Percentiles rank a stretch among this genome's conserved stretches.
Evolutionary conservation across 2,797 vertebrate species (phyloP).

Genomic region (Psittacula derbiana): DNA sequence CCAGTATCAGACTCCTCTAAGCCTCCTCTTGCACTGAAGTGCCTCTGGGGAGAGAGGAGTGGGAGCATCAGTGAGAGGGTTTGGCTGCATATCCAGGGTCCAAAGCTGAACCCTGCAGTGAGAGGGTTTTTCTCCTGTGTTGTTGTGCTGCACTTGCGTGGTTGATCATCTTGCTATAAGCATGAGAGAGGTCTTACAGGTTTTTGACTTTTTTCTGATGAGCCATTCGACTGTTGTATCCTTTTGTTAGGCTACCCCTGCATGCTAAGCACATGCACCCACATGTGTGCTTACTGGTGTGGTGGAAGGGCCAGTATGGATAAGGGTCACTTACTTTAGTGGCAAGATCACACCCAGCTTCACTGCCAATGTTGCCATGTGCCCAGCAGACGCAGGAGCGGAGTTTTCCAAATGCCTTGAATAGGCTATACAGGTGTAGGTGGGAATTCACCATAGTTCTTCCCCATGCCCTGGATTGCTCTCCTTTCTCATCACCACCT

Average conservation of each 20-base stretch:
- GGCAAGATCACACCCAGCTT: not conserved
- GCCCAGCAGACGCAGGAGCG: fast-evolving
- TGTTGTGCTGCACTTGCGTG: fast-evolving
- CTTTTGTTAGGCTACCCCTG: not conserved
- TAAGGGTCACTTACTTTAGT: not conserved
- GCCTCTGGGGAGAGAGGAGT: not conserved
- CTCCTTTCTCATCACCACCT: not conserved
- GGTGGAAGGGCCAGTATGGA: not conserved
- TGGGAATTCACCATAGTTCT: not conserved
- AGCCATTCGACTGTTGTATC: not conserved
- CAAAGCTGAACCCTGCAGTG: not conserved
- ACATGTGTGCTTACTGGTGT: fast-evolving
- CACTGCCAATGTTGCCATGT: not conserved
- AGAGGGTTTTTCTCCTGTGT: not conserved
- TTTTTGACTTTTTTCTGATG: not conserved
- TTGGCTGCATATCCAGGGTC: not conserved
- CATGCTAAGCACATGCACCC: fast-evolving
- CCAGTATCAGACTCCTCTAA: not conserved
- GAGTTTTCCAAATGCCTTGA: not conserved
- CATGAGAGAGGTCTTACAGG: not conserved
- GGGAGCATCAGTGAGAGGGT: not conserved
- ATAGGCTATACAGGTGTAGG: not conserved
- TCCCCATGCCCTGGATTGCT: not conserved
- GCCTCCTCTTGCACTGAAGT: not conserved
- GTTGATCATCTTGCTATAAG: not conserved